phyloP scores from a whole-genome alignment of 2,113 vertebrate genomes.

The Cryptotis parvus region DNA sequence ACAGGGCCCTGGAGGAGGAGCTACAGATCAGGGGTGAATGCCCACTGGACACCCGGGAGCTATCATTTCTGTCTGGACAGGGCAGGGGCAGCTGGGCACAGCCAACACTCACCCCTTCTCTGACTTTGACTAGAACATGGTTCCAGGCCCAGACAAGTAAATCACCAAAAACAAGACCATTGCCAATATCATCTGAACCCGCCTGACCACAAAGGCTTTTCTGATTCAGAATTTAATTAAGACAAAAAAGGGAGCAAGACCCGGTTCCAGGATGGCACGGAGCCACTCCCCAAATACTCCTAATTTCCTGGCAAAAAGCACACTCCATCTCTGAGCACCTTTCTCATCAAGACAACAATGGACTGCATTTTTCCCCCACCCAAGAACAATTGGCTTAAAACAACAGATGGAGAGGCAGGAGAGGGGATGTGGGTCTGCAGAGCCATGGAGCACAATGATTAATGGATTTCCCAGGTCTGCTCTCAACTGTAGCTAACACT shows the following conservation, averaged over 20 bases:
- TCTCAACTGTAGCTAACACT: slow-evolving; percentile 44
- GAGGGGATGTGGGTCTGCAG: background rate
- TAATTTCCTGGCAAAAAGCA: slow-evolving; percentile 51
- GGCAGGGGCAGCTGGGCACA: fast-evolving
- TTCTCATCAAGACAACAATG: slow-evolving; percentile 60
- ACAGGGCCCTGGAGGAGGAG: background rate
- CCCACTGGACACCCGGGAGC: background rate
- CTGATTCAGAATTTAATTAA: slow-evolving; percentile 62
- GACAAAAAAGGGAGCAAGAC: slow-evolving; percentile 53
- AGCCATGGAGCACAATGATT: background rate
- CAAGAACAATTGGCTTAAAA: slow-evolving; percentile 38
- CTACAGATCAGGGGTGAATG: background rate
- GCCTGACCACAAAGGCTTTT: slow-evolving; percentile 17
- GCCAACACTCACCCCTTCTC: background rate
- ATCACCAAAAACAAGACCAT: background rate
- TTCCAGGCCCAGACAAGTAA: background rate
- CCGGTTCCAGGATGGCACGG: slow-evolving; percentile 24
- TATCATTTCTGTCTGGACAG: background rate
- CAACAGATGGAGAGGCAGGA: slow-evolving; percentile 24
- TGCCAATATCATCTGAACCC: background rate
- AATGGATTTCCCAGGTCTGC: slow-evolving; percentile 54
- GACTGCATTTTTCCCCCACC: slow-evolving; percentile 34
- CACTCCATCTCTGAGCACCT: slow-evolving; percentile 54
- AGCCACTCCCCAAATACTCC: background rate
- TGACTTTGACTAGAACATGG: background rate